These are phyloP conservation scores for Pegoplata infirma DNA, from an alignment of 2,888 invertebrate species.

Conservation along the genomic window DNA sequence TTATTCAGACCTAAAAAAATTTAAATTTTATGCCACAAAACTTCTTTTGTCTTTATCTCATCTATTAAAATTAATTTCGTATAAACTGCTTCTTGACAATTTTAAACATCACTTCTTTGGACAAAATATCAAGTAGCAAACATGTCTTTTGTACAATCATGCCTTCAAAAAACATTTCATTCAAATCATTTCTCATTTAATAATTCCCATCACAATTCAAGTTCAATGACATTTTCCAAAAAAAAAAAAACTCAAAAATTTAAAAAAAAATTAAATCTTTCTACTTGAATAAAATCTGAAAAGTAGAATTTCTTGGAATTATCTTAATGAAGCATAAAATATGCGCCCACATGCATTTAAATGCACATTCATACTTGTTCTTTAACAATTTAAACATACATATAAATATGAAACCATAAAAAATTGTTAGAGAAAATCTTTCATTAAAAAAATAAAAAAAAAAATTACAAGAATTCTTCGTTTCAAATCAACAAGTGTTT, in stretches of 20 bases:
- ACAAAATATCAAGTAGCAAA: not conserved
- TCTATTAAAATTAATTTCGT: too few relatives aligned
- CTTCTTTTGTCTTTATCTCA: too few relatives aligned
- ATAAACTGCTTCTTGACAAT: too few relatives aligned
- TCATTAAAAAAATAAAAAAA: conserved; percentile 9
- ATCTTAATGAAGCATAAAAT: conserved; percentile 53
- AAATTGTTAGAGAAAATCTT: conserved; percentile 2
- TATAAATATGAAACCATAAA: conserved; percentile 13
- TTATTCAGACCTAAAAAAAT: too few relatives aligned
- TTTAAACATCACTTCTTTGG: too few relatives aligned
- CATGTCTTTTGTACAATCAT: not conserved
- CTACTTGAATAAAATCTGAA: conserved; percentile 1
- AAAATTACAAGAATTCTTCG: not conserved
- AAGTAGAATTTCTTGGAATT: conserved; percentile 43
- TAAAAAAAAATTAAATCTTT: conserved; percentile 2
- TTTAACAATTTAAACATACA: not conserved
- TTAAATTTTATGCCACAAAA: too few relatives aligned
- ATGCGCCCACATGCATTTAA: conserved; percentile 51
- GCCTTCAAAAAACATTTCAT: not conserved
- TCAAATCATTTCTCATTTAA: not conserved
- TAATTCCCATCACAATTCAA: conserved; percentile 30
- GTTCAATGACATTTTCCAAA: conserved; percentile 43
- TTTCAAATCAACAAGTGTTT: conserved; percentile 66
- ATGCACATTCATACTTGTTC: not conserved
- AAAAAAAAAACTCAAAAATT: too few relatives aligned